Percentiles rank a stretch among this genome's conserved stretches.
Evolutionary conservation across 2,113 vertebrate genomes (phyloP).

Genomic region (Bubo scandiacus): DNA sequence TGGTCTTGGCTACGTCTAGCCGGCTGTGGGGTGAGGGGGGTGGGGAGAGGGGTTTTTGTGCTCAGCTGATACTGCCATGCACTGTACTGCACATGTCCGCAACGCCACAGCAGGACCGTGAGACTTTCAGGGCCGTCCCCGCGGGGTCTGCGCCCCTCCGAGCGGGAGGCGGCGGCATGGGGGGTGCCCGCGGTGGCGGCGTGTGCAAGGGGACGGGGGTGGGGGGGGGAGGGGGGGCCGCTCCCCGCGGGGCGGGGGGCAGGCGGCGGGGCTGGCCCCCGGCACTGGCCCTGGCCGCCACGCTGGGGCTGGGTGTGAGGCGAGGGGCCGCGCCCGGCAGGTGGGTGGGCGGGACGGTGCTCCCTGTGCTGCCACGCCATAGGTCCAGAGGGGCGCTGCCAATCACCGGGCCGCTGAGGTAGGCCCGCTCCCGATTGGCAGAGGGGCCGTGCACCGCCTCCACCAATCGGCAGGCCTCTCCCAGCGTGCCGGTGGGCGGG

Average conservation of each 20-base stretch:
- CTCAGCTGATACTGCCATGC: slow-evolving; percentile 99
- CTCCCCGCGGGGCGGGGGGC: slow-evolving; percentile 13
- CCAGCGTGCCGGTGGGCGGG: background rate
- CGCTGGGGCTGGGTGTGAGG: background rate
- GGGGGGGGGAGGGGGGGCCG: background rate
- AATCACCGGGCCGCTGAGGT: background rate
- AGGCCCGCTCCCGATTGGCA: background rate
- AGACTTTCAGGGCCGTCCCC: slow-evolving; percentile 74
- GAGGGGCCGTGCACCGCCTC: background rate
- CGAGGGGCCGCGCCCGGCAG: background rate
- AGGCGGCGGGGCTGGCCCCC: background rate
- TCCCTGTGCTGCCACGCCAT: background rate
- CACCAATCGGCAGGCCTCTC: background rate
- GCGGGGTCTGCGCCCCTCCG: background rate
- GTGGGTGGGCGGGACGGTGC: background rate
- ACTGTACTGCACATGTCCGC: slow-evolving; percentile 82
- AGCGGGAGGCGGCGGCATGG: background rate
- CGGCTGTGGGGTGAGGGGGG: slow-evolving; percentile 83
- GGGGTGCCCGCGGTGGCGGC: background rate
- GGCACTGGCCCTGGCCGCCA: too few relatives aligned
- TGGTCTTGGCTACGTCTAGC: slow-evolving; percentile 85
- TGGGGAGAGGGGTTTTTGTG: slow-evolving; percentile 82
- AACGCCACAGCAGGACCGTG: slow-evolving; percentile 71
- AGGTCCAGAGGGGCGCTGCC: background rate
- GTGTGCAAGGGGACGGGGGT: background rate